Evolutionary conservation across 2,797 vertebrate species (phyloP).

Genomic region (Hemitrygon akajei): DNA sequence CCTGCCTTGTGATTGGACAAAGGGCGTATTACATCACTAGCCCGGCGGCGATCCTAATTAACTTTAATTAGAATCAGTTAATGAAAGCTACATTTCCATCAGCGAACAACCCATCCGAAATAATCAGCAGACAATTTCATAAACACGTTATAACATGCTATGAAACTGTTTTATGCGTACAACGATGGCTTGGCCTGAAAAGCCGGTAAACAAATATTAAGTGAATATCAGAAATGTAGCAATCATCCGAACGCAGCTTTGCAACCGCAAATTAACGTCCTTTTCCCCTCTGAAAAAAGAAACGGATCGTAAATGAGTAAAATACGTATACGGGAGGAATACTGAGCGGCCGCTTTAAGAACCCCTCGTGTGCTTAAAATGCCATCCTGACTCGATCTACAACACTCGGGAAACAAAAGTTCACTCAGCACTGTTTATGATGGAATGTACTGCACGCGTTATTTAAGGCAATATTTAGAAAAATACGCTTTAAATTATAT

Average conservation of each 20-base stretch:
- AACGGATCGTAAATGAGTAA: background rate
- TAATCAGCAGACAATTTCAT: conserved; percentile 36
- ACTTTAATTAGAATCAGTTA: conserved; percentile 57
- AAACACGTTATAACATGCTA: conserved; percentile 26
- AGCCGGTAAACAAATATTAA: background rate
- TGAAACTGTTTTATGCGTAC: background rate
- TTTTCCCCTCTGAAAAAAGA: too few relatives aligned
- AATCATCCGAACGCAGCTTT: background rate
- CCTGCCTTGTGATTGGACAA: conserved; percentile 61
- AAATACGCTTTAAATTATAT: background rate
- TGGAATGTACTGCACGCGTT: background rate
- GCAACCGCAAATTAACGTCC: background rate
- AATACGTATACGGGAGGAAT: background rate
- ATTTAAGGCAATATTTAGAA: too few relatives aligned
- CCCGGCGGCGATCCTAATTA: conserved; percentile 58
- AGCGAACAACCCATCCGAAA: conserved; percentile 39
- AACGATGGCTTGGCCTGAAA: background rate
- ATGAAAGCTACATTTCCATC: conserved; percentile 47
- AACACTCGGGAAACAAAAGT: background rate
- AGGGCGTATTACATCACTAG: conserved; percentile 56
- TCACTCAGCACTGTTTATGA: background rate
- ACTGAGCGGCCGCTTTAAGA: background rate
- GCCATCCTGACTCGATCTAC: background rate
- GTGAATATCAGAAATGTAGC: background rate
- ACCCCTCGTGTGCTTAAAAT: background rate